These are phyloP conservation scores for Cantharis nigra DNA, from an alignment of 2,888 invertebrate genomes.

Conservation along the genomic window DNA sequence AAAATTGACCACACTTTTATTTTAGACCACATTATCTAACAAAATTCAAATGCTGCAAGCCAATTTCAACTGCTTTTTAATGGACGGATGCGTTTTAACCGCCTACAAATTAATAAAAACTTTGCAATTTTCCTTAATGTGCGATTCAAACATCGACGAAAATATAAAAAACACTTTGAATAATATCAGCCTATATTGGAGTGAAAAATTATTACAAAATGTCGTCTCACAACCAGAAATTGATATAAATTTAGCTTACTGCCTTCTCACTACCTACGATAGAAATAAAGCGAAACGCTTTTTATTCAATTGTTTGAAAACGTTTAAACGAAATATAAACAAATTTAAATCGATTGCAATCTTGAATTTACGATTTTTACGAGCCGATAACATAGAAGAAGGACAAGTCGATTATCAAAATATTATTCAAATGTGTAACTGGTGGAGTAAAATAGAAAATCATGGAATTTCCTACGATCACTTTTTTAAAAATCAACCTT, in stretches of 20 bases:
- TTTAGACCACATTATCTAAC: conserved; percentile 31
- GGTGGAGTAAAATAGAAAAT: conserved; percentile 44
- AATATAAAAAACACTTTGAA: conserved; percentile 24
- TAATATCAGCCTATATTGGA: conserved; percentile 35
- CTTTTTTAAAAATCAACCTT: conserved; percentile 39
- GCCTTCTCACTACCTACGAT: conserved; percentile 46
- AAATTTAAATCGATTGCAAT: conserved; percentile 41
- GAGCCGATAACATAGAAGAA: conserved; percentile 29
- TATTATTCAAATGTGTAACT: conserved; percentile 38
- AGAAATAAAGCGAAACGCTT: conserved; percentile 24
- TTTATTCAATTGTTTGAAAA: conserved; percentile 34
- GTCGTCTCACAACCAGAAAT: conserved; percentile 48
- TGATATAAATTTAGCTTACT: conserved; percentile 50
- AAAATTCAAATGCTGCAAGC: conserved; percentile 41
- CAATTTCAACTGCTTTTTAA: conserved; percentile 37
- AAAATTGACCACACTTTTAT: not conserved
- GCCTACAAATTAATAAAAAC: conserved; percentile 40
- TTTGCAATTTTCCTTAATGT: conserved; percentile 33
- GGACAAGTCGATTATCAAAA: conserved; percentile 30
- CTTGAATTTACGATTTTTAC: conserved; percentile 38
- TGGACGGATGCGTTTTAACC: conserved; percentile 43
- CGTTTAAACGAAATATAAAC: conserved; percentile 40
- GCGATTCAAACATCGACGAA: conserved; percentile 7
- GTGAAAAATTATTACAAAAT: conserved; percentile 48
- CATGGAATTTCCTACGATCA: conserved; percentile 37